Evolutionary conservation across 2,113 vertebrate species (phyloP).

Genomic region (Ailurus styani): DNA sequence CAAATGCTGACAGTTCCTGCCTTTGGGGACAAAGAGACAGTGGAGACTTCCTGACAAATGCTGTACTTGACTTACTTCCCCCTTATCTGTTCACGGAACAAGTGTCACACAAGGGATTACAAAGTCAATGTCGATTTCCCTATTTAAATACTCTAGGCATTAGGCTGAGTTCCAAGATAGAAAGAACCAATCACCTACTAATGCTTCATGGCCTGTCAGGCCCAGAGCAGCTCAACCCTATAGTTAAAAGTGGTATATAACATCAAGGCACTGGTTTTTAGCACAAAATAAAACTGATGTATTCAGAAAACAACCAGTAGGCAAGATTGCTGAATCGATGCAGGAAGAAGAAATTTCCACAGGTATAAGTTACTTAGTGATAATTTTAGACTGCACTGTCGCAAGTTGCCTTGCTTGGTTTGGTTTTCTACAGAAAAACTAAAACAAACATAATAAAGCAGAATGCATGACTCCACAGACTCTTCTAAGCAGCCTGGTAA

Average conservation of each 20-base stretch:
- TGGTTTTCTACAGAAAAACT: not conserved
- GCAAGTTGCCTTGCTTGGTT: not conserved
- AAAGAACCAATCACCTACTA: slow-evolving; percentile 86
- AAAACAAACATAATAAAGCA: not conserved
- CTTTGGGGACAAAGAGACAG: slow-evolving; percentile 86
- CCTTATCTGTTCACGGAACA: slow-evolving; percentile 78
- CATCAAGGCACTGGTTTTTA: not conserved
- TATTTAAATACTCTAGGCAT: slow-evolving; percentile 89
- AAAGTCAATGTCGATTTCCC: slow-evolving; percentile 85
- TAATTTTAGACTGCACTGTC: not conserved
- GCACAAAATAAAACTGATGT: slow-evolving; percentile 46
- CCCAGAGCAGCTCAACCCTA: slow-evolving; percentile 77
- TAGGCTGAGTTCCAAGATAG: slow-evolving; percentile 77
- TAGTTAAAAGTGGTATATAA: slow-evolving; percentile 69
- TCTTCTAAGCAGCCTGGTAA: not conserved
- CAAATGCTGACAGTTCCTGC: slow-evolving; percentile 88
- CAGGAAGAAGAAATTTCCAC: slow-evolving; percentile 1
- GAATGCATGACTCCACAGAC: not conserved
- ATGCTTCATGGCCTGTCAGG: slow-evolving; percentile 84
- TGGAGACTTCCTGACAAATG: slow-evolving; percentile 86
- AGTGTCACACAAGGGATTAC: slow-evolving; percentile 86
- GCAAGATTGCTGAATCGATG: not conserved
- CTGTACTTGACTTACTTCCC: slow-evolving; percentile 86
- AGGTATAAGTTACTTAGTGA: not conserved
- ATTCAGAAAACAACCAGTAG: slow-evolving; percentile 34